phyloP scores from a whole-genome alignment of 1,140 invertebrate species.

The Drosophila nebulosa region DNA sequence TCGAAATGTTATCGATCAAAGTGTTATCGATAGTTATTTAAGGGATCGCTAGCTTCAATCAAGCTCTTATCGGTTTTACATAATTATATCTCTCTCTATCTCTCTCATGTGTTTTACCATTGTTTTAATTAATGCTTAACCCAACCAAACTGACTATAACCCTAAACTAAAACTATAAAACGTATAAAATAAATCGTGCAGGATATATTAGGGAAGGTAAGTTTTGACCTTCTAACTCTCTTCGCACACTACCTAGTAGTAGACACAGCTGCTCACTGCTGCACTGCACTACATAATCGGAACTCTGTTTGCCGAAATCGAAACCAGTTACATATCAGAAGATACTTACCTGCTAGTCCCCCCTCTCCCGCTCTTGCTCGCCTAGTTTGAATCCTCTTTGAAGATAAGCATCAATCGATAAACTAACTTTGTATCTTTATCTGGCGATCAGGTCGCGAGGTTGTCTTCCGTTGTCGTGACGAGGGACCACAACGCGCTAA shows the following conservation, averaged over 20 bases:
- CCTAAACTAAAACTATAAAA: constrained; percentile 36
- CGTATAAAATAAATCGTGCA: constrained; percentile 56
- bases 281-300: background rate
- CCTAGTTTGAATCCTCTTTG: background rate
- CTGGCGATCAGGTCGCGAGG: constrained; percentile 87
- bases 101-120: constrained; percentile 42
- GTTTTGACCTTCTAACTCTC: constrained; percentile 58
- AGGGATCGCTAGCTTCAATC: too few relatives aligned
- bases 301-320: too few relatives aligned
- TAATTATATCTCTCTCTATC: constrained; percentile 19
- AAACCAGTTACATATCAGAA: too few relatives aligned
- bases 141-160: constrained; percentile 51
- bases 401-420: background rate
- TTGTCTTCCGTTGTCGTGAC: constrained; percentile 95
- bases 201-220: constrained; percentile 81
- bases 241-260: constrained; percentile 42
- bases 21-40: background rate
- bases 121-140: constrained; percentile 65
- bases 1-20: background rate
- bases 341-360: constrained; percentile 4
- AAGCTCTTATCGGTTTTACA: too few relatives aligned
- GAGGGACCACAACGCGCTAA: constrained; percentile 88
- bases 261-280: constrained; percentile 8
- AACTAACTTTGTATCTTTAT: background rate
- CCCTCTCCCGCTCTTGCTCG: background rate